phyloP scores from a whole-genome alignment of 2,113 vertebrate genomes.

The Fukomys damarensis region DNA sequence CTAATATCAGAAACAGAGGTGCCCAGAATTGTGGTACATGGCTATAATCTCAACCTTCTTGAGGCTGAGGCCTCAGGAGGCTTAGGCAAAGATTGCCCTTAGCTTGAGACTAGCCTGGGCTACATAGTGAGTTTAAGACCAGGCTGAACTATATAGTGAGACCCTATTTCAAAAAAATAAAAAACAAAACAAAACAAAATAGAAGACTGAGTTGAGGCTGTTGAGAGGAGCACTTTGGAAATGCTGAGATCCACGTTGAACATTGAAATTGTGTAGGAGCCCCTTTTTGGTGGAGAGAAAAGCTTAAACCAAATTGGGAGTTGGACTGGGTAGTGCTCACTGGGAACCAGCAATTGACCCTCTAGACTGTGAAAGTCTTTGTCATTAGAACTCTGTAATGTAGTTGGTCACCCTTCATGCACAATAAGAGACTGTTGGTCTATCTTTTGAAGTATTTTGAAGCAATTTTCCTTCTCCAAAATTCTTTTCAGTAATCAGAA shows the following conservation, averaged over 20 bases:
- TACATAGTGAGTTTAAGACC: background rate
- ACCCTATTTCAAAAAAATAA: background rate
- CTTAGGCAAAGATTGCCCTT: background rate
- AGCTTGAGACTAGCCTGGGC: background rate
- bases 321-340: background rate
- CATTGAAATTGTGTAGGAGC: background rate
- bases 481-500: slow-evolving; percentile 47
- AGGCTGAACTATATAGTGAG: background rate
- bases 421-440: slow-evolving; percentile 7
- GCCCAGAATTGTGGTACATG: background rate
- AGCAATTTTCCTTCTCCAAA: slow-evolving; percentile 40
- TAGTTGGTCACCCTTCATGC: background rate
- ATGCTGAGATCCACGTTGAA: background rate
- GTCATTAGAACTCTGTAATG: slow-evolving; percentile 22
- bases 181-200: background rate
- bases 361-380: background rate
- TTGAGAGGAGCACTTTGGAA: background rate
- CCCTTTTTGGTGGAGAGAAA: background rate
- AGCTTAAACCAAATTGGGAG: background rate
- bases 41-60: background rate
- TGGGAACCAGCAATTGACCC: background rate
- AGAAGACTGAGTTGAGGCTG: background rate
- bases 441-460: slow-evolving; percentile 63
- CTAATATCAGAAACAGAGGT: background rate
- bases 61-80: background rate